A percentile compares a stretch with the other conserved stretches of the same genome.
Conservation (phyloP, 2,888 invertebrate genomes). For the Coelopa pilipes region DNA sequence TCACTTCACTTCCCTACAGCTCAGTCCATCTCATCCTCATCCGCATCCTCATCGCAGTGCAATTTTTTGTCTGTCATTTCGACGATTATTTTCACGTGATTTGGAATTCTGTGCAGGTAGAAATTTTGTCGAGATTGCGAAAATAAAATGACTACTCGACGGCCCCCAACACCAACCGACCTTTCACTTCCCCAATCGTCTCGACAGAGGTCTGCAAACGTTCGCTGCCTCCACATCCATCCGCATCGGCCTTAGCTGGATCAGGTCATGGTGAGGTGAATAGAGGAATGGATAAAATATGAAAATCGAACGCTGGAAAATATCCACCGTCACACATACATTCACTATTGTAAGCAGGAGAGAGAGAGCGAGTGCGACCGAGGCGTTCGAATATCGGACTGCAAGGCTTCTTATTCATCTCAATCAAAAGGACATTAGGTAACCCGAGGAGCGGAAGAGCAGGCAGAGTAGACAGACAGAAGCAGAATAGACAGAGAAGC, state of each 20-base stretch:
- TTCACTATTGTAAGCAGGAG: neutral
- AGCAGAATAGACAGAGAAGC: too few relatives aligned
- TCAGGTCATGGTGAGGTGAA: neutral
- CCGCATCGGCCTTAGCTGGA: neutral
- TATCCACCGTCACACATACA: neutral
- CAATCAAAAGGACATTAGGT: slow-evolving; percentile 32
- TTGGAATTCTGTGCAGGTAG: slow-evolving; percentile 40
- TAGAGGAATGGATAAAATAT: slow-evolving; percentile 25
- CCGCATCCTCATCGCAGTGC: slow-evolving; percentile 14
- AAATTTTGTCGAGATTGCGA: slow-evolving; percentile 38
- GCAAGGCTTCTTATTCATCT: slow-evolving; percentile 29
- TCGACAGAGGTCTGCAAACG: neutral
- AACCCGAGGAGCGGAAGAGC: neutral
- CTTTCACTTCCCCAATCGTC: neutral
- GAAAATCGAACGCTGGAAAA: slow-evolving; percentile 27
- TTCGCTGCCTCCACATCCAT: neutral
- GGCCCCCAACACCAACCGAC: neutral
- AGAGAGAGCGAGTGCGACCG: neutral
- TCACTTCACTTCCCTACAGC: neutral
- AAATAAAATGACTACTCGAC: slow-evolving; percentile 32
- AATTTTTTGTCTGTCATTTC: slow-evolving; percentile 34
- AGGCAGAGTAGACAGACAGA: neutral
- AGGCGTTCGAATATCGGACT: neutral
- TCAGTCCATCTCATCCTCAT: too few relatives aligned
- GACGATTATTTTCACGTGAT: slow-evolving; percentile 42